Evolutionary conservation across 1,140 invertebrate species (phyloP).

Genomic region (Bombus pascuorum): DNA sequence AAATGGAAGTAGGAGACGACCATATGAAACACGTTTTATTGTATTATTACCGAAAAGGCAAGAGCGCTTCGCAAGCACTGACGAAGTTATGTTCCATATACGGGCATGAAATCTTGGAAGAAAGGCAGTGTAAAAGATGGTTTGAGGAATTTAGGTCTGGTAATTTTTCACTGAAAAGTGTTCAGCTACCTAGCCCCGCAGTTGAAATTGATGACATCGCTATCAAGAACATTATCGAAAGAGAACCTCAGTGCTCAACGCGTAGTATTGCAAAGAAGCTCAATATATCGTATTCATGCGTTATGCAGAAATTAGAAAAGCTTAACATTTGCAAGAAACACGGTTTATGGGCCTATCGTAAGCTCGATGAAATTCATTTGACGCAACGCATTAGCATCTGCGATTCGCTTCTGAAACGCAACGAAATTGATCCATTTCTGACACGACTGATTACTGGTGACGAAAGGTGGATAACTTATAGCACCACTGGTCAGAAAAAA

Average conservation of each 20-base stretch:
- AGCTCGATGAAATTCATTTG: accelerated
- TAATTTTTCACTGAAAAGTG: too few relatives aligned
- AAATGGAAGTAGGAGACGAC: accelerated
- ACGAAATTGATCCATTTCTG: too few relatives aligned
- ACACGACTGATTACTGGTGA: too few relatives aligned
- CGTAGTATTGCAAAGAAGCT: accelerated
- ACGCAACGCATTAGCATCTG: too few relatives aligned
- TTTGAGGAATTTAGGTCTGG: accelerated
- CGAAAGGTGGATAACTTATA: too few relatives aligned
- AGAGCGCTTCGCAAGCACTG: accelerated
- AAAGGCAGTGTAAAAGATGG: accelerated
- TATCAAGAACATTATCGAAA: too few relatives aligned
- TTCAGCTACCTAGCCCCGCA: accelerated
- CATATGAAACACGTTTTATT: too few relatives aligned
- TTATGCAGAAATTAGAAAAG: accelerated
- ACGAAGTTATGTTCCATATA: accelerated
- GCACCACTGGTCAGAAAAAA: accelerated
- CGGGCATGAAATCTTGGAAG: accelerated
- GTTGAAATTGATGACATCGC: accelerated
- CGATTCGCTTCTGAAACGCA: too few relatives aligned
- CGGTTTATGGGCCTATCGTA: accelerated
- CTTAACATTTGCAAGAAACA: accelerated
- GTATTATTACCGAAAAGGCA: too few relatives aligned
- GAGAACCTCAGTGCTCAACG: accelerated
- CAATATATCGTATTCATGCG: accelerated